Evolutionary conservation across 23 tunicate species (phyloP).

Genomic region (Oikopleura dioica): DNA sequence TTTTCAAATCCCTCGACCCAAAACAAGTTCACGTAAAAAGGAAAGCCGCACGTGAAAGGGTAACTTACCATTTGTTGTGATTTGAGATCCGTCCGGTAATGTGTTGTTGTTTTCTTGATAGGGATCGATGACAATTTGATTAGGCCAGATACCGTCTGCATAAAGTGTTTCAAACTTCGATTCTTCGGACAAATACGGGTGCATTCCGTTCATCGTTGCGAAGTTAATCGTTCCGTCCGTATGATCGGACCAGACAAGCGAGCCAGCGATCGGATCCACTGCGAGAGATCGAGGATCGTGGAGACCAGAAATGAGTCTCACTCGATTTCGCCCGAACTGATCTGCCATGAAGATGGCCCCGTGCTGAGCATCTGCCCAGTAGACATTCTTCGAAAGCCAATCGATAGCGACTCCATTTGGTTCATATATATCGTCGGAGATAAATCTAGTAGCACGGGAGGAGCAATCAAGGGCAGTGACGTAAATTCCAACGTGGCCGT

Average conservation of each 20-base stretch:
- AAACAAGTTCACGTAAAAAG: too few relatives aligned
- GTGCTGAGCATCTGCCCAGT: conserved; percentile 93
- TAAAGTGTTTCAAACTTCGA: conserved; percentile 11
- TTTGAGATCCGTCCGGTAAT: too few relatives aligned
- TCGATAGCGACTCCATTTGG: conserved; percentile 94
- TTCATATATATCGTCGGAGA: conserved; percentile 27
- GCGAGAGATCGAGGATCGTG: conserved; percentile 44
- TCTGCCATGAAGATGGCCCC: conserved; percentile 67
- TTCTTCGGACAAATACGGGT: neutral
- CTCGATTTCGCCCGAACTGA: conserved; percentile 29
- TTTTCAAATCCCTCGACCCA: conserved; percentile 14
- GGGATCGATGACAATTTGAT: conserved; percentile 63
- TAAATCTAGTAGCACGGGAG: neutral
- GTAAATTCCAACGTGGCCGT: neutral
- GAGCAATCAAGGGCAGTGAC: neutral
- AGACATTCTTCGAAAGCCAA: conserved; percentile 52
- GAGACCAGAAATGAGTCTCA: conserved; percentile 44
- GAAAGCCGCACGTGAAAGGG: too few relatives aligned
- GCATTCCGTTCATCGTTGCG: conserved; percentile 51
- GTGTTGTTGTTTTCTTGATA: too few relatives aligned
- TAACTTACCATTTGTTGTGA: too few relatives aligned
- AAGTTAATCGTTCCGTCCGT: conserved; percentile 44
- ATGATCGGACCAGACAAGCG: conserved; percentile 74
- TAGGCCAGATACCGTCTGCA: conserved; percentile 39
- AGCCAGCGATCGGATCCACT: conserved; percentile 30